Conservation (phyloP, 2,888 invertebrate genomes). For the Folsomia manolachei region DNA sequence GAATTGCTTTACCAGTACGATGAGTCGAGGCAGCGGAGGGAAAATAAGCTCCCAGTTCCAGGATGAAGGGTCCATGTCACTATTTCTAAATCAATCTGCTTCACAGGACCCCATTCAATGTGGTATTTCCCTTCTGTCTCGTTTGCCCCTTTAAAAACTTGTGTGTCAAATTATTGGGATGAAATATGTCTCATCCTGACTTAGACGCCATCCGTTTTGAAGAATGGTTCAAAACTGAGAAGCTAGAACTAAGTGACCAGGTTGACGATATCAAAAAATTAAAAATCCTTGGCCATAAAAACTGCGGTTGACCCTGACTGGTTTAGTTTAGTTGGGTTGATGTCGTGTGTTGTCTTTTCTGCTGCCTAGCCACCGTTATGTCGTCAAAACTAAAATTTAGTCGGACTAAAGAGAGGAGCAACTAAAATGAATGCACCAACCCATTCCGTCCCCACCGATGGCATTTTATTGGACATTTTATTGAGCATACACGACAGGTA, state of each 20-base stretch:
- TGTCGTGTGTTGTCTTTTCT: constrained; percentile 33
- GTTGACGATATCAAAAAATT: too few relatives aligned
- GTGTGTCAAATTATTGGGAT: too few relatives aligned
- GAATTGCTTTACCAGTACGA: constrained; percentile 44
- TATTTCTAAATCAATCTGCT: too few relatives aligned
- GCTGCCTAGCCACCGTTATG: constrained; percentile 41
- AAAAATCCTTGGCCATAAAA: background rate
- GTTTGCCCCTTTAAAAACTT: too few relatives aligned
- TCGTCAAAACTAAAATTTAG: too few relatives aligned
- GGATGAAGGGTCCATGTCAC: constrained; percentile 43
- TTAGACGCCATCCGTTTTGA: too few relatives aligned
- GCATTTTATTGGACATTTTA: constrained; percentile 11
- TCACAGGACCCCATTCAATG: too few relatives aligned
- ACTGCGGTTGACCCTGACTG: background rate
- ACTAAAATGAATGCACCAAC: background rate
- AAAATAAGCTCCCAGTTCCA: constrained; percentile 51
- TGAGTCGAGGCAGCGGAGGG: constrained; percentile 50
- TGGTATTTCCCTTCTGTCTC: background rate
- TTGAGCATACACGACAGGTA: constrained; percentile 5
- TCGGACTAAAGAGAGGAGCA: constrained; percentile 36
- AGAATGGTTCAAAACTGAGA: too few relatives aligned
- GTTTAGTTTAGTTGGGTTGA: too few relatives aligned
- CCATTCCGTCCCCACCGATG: constrained; percentile 5
- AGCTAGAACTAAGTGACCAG: too few relatives aligned
- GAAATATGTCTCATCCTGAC: too few relatives aligned